These are phyloP conservation scores for Esox lucius DNA, from an alignment of 2,797 vertebrate genomes.

Conservation along the genomic window DNA sequence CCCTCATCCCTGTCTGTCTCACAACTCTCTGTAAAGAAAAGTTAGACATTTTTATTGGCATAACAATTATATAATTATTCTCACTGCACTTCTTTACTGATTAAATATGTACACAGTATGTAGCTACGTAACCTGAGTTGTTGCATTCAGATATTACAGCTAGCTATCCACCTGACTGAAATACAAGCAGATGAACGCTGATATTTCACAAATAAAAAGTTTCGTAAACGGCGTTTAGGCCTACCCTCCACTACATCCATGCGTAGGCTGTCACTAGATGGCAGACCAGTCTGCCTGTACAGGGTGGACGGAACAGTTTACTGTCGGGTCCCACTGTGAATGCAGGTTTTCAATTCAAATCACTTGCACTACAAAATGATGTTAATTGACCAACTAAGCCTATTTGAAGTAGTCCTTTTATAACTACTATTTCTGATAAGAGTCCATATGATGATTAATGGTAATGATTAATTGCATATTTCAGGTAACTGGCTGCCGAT, in stretches of 20 bases:
- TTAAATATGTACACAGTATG: too few species aligned
- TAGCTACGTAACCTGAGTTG: too few species aligned
- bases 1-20: too few species aligned
- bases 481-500: background rate
- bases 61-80: too few species aligned
- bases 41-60: too few species aligned
- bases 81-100: too few species aligned
- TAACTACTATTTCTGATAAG: background rate
- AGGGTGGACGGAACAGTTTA: background rate
- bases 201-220: too few species aligned
- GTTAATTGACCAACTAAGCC: background rate
- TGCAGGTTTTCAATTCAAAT: background rate
- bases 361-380: background rate
- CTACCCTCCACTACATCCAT: background rate
- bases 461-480: background rate
- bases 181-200: too few species aligned
- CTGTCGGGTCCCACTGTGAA: background rate
- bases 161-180: too few species aligned
- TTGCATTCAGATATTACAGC: too few species aligned
- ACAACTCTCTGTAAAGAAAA: too few species aligned
- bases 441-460: background rate
- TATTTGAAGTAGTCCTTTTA: background rate
- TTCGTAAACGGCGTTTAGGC: background rate
- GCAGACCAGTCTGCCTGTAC: conserved; percentile 2
- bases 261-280: conserved; percentile 8